A percentile compares a stretch with the other conserved stretches of the same genome.
These are phyloP conservation scores for Bos javanicus DNA, from an alignment of 2,113 vertebrate species.

Conservation along the genomic window DNA sequence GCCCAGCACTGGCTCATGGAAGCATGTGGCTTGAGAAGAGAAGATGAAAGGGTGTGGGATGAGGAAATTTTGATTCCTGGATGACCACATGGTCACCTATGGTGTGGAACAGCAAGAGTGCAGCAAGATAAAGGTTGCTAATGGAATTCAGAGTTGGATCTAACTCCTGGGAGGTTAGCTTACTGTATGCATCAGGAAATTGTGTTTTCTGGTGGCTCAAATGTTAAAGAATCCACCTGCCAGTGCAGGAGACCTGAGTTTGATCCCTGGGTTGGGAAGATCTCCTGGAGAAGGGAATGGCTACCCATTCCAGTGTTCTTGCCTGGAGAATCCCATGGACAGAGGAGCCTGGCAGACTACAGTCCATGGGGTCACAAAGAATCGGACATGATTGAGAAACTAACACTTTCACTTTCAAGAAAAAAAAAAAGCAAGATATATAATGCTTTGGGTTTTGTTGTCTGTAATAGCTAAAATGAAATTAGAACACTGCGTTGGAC, in stretches of 20 bases:
- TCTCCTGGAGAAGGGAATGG: neutral
- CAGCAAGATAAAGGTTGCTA: neutral
- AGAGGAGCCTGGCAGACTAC: neutral
- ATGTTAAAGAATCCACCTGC: neutral
- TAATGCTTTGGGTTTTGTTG: neutral
- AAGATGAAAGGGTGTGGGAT: neutral
- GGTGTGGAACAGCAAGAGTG: neutral
- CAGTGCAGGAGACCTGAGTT: neutral
- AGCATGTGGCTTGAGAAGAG: neutral
- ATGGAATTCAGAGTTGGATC: neutral
- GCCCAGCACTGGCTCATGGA: neutral
- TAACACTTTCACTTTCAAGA: neutral
- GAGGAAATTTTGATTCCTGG: neutral
- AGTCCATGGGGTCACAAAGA: neutral
- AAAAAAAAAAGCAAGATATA: neutral
- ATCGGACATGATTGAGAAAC: neutral
- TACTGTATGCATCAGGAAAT: neutral
- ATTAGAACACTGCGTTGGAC: neutral
- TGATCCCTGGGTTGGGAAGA: neutral
- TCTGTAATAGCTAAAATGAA: neutral
- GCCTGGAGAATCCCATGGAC: neutral
- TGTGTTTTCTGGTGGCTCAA: neutral
- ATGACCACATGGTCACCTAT: neutral
- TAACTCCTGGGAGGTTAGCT: neutral
- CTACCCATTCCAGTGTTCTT: neutral